Evolutionary conservation across 2,113 vertebrate genomes (phyloP).

Genomic region (Astatoreochromis straeleni): DNA sequence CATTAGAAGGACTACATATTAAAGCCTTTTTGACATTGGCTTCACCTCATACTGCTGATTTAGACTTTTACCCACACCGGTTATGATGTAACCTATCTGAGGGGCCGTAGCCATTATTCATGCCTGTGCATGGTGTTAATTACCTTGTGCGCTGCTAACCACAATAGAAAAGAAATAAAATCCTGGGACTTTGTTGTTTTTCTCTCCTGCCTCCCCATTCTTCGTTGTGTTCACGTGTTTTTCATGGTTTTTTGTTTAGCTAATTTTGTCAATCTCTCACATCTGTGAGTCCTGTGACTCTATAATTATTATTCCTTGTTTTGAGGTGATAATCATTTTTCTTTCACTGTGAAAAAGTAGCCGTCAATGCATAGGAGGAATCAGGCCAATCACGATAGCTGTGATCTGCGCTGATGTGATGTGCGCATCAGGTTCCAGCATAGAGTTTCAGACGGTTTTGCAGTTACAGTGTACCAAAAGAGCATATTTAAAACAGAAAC

Average conservation of each 20-base stretch:
- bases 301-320: not conserved
- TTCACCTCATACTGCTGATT: not conserved
- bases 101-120: not conserved
- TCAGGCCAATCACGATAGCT: not conserved
- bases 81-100: not conserved
- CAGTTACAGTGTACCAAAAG: not conserved
- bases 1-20: not conserved
- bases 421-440: not conserved
- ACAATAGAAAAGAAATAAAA: not conserved
- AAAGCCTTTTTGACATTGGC: not conserved
- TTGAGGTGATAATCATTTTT: not conserved
- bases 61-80: not conserved
- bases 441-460: not conserved
- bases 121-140: not conserved
- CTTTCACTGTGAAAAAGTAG: not conserved
- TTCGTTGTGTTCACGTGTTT: not conserved
- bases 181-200: not conserved
- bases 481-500: not conserved
- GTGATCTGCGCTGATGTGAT: not conserved
- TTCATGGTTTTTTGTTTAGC: not conserved
- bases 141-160: not conserved
- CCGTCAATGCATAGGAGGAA: not conserved
- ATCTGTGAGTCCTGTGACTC: accelerated
- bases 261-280: not conserved
- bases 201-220: not conserved